These are phyloP conservation scores for Nothocercus julius DNA, from an alignment of 2,113 vertebrate genomes.

Conservation along the genomic window DNA sequence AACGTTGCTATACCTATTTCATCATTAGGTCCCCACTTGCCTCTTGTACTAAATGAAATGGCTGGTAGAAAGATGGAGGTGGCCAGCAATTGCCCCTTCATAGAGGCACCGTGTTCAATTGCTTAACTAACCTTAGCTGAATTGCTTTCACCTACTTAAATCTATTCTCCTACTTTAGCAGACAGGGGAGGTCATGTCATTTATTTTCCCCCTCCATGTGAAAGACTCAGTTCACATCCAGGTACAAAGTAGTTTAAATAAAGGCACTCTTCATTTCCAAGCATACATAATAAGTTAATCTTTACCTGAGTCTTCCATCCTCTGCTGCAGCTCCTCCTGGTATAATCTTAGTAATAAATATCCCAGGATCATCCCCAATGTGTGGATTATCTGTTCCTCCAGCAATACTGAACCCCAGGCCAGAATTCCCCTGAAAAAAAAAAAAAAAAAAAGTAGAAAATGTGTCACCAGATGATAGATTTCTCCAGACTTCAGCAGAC, in stretches of 20 bases:
- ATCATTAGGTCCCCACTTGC: background rate
- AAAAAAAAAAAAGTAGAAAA: slow-evolving; percentile 44
- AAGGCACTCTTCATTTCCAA: slow-evolving; percentile 17
- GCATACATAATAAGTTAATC: background rate
- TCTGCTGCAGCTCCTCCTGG: slow-evolving; percentile 95
- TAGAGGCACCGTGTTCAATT: background rate
- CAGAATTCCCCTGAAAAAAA: slow-evolving; percentile 90
- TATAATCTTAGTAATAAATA: slow-evolving; percentile 99
- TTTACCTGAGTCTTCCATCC: slow-evolving; percentile 93
- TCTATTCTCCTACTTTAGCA: background rate
- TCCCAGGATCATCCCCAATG: slow-evolving; percentile 95
- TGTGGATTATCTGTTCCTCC: slow-evolving; percentile 98
- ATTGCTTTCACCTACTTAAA: background rate
- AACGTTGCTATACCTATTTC: background rate
- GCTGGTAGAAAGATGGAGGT: background rate
- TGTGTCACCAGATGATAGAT: background rate
- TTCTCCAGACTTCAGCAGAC: slow-evolving; percentile 10
- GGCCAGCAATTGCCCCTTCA: background rate
- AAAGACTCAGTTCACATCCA: background rate
- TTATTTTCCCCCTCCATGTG: background rate
- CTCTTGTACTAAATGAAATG: background rate
- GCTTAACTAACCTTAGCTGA: background rate
- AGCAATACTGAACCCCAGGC: slow-evolving; percentile 95
- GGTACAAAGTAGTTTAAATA: background rate
- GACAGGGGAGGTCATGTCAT: background rate